A percentile compares a stretch with the other conserved stretches of the same genome.
Evolutionary conservation across 35 echinoderm and acorn worm species (phyloP).

Genomic region (Acanthaster planci): DNA sequence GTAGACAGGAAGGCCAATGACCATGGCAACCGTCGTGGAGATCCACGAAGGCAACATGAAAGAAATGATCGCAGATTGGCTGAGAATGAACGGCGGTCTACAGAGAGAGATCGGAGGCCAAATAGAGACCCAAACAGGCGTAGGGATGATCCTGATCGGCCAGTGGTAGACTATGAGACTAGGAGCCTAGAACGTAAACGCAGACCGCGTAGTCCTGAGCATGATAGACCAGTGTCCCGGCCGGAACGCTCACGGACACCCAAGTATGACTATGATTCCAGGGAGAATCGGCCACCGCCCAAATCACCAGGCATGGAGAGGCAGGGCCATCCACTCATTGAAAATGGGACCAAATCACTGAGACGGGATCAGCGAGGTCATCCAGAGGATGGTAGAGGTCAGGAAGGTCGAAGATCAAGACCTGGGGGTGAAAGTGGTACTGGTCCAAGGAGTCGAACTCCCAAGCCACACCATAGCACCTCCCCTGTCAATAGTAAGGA

Average conservation of each 20-base stretch:
- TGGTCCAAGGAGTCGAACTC: constrained; percentile 7
- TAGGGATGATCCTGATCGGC: not conserved
- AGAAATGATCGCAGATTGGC: not conserved
- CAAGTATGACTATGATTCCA: constrained; percentile 13
- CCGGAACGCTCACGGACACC: not conserved
- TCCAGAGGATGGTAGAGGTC: constrained; percentile 10
- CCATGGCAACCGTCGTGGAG: not conserved
- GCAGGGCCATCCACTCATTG: not conserved
- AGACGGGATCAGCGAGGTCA: constrained; percentile 10
- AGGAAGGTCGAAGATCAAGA: not conserved
- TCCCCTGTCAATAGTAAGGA: constrained; percentile 3
- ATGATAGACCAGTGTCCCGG: not conserved
- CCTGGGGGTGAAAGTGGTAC: constrained; percentile 14
- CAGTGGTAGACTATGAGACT: constrained; percentile 1
- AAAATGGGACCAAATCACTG: constrained; percentile 3
- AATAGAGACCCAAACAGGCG: not conserved
- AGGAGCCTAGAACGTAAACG: constrained; percentile 1
- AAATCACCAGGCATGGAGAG: not conserved
- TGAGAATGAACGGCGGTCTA: not conserved
- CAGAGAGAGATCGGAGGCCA: not conserved
- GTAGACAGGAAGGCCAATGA: not conserved
- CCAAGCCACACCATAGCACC: constrained; percentile 3
- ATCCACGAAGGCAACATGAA: not conserved
- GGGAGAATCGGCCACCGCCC: not conserved
- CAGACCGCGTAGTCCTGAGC: constrained; percentile 15